Evolutionary conservation across 2,113 vertebrate genomes (phyloP), one percentile per base, ranked within the genome.

Genomic region (Serilophus lunatus): DNA sequence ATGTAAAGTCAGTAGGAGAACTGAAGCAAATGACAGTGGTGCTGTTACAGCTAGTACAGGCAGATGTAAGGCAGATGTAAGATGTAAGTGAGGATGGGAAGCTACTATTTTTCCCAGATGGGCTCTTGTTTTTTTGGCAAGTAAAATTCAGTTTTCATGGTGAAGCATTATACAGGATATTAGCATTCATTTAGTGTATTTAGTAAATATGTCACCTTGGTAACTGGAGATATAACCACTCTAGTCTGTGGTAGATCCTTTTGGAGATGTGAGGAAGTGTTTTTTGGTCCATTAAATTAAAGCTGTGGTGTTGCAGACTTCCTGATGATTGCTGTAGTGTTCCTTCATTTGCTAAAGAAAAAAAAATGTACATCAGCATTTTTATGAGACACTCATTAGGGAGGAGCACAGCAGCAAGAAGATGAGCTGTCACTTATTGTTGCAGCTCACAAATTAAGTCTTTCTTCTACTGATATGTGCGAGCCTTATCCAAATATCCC

Each of bases 361-460:
- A 93, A 65, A 57, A n/a, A 6, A 28, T 6, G n/a, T 78, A 51
- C 36, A 65, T 76, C 82, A 72, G 42, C 59, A 13, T 77, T 93
- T 91, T 90, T 57, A 54, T 66, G 57, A 72, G 64, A 47, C 0
- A 19, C n/a, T 90, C 33, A 13, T 81, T 88, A 69, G 49, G 33
- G 16, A 64, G 82, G 78, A 91, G 65, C 29, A 60, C 38, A 56
- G 82, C 78, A 74, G 59, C 68, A 80, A 83, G 82, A 92, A 47
- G 71, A 66, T 42, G 82, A 93, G 77, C 77, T 95, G 88, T 81
- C 86, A 51, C 77, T 69, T 94, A 18, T 93, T 90, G 72, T 88
- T 88, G 44, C 83, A 90, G 33, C 45, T 93, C 76, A 93, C 51
- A 93, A 90, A 92, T 88, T 75, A 83, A 90, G 49, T 17, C 24